These are phyloP conservation scores for Pleuronectes platessa DNA, from an alignment of 2,113 vertebrate species.

Conservation along the genomic window DNA sequence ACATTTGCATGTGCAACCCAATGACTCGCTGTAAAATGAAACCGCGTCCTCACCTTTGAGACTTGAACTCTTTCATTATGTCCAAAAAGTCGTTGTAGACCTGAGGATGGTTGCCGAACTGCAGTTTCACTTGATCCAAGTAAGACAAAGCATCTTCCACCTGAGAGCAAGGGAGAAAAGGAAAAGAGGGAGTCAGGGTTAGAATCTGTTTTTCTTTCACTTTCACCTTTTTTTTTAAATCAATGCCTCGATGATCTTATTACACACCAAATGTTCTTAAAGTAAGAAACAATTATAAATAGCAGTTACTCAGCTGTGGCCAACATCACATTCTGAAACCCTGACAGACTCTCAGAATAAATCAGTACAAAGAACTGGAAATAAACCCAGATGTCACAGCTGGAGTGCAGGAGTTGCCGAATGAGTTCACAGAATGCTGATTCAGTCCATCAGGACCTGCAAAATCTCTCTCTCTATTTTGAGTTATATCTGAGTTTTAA, in stretches of 20 bases:
- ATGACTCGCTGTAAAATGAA: not conserved
- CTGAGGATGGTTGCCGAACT: slow-evolving; percentile 98
- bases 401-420: not conserved
- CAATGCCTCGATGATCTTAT: not conserved
- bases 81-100: slow-evolving; percentile 99
- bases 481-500: not conserved
- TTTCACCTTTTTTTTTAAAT: not conserved
- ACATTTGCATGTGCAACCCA: not conserved
- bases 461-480: too few species aligned
- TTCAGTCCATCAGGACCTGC: not conserved
- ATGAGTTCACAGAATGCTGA: not conserved
- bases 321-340: not conserved
- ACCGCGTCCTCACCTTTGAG: slow-evolving; percentile 88
- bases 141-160: slow-evolving; percentile 98
- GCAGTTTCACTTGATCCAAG: slow-evolving; percentile 98
- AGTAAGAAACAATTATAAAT: not conserved
- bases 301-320: not conserved
- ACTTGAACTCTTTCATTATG: slow-evolving; percentile 99
- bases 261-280: not conserved
- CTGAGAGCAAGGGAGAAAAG: slow-evolving; percentile 68
- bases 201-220: not conserved
- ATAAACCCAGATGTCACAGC: not conserved
- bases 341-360: not conserved
- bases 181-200: not conserved
- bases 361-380: not conserved